A percentile compares a stretch with the other conserved stretches of the same genome.
These are phyloP conservation scores for Limnodromus scolopaceus DNA, from an alignment of 2,797 vertebrate species.

Conservation along the genomic window DNA sequence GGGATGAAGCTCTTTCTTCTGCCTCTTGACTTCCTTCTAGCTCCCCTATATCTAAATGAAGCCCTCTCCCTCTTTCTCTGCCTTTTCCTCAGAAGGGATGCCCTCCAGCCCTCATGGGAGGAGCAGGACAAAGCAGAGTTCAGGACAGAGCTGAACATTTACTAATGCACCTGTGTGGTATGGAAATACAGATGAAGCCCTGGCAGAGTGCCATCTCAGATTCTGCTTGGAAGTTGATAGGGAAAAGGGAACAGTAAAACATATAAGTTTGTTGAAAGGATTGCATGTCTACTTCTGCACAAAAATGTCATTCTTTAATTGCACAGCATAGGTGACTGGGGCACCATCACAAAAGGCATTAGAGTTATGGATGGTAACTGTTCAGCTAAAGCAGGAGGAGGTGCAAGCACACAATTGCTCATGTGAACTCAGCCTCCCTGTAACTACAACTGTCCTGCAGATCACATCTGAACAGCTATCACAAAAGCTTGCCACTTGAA, in stretches of 20 bases:
- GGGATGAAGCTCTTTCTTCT: neutral
- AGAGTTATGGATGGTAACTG: neutral
- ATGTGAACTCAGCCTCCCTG: rapidly evolving
- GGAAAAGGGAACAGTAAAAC: neutral
- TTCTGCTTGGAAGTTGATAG: neutral
- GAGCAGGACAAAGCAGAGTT: neutral
- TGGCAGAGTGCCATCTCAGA: neutral
- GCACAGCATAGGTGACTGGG: neutral
- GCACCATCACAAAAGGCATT: rapidly evolving
- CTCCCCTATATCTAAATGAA: neutral
- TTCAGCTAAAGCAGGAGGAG: neutral
- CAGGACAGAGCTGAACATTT: neutral
- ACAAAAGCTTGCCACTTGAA: neutral
- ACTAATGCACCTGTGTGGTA: neutral
- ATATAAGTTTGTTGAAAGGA: neutral
- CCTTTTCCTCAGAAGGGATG: neutral
- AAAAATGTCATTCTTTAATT: neutral
- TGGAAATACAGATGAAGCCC: neutral
- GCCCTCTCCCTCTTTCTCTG: neutral
- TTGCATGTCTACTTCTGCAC: neutral
- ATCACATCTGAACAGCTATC: neutral
- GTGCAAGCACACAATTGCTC: neutral
- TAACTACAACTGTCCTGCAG: neutral
- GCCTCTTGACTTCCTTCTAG: neutral
- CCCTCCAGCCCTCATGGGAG: neutral